Percentiles rank a stretch among this genome's conserved stretches.
phyloP scores from a whole-genome alignment of 2,113 vertebrate genomes.

The Anhinga rufa region DNA sequence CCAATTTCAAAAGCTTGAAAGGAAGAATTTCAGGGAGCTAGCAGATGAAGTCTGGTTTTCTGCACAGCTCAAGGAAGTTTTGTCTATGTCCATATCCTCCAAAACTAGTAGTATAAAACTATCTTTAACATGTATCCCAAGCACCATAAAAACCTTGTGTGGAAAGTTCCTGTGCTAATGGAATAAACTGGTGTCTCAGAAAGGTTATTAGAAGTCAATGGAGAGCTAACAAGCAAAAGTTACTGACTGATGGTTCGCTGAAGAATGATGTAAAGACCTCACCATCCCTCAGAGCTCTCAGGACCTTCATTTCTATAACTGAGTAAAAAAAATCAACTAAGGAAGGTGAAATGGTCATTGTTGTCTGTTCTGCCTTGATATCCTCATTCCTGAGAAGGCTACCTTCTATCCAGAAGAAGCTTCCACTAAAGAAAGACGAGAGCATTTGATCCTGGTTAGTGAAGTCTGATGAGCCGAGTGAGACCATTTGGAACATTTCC shows the following conservation, averaged over 20 bases:
- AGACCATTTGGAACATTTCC: background rate
- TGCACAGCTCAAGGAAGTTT: background rate
- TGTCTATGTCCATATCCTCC: background rate
- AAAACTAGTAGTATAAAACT: background rate
- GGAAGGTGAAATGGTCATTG: background rate
- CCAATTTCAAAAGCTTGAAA: background rate
- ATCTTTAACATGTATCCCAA: background rate
- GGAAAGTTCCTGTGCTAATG: background rate
- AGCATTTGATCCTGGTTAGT: background rate
- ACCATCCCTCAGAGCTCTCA: background rate
- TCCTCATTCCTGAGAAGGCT: background rate
- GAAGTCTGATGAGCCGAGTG: background rate
- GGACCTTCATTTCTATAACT: background rate
- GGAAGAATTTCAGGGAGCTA: background rate
- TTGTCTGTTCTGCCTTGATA: background rate
- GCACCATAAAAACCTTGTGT: background rate
- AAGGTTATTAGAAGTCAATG: slow-evolving; percentile 21
- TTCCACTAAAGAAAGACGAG: background rate
- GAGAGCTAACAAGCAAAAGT: background rate
- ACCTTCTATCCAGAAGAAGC: background rate
- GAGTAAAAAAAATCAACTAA: background rate
- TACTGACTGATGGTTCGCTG: background rate
- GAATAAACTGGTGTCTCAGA: background rate
- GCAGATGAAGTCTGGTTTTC: background rate
- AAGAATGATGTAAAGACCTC: background rate